These are phyloP conservation scores for Barnardius zonarius DNA, from an alignment of 2,113 vertebrate genomes.

Conservation along the genomic window DNA sequence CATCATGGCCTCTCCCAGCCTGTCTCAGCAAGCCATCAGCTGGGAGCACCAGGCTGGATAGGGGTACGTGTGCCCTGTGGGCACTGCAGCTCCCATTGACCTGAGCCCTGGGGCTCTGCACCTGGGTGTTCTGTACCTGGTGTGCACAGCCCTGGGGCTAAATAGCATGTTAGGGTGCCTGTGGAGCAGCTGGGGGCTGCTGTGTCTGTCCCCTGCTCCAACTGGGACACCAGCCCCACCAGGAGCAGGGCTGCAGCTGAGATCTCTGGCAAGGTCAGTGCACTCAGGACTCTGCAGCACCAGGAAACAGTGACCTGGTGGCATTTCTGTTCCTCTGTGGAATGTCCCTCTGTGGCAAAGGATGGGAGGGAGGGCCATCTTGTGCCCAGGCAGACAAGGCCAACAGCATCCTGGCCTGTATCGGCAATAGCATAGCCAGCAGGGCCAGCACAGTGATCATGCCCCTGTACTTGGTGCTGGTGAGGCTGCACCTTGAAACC, in stretches of 20 bases:
- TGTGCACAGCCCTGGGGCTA: fast-evolving
- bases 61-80: not conserved
- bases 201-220: not conserved
- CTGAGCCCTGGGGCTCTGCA: not conserved
- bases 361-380: not conserved
- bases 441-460: not conserved
- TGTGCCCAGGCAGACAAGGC: not conserved
- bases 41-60: fast-evolving
- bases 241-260: fast-evolving
- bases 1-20: fast-evolving
- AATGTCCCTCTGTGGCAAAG: not conserved
- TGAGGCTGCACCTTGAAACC: not conserved
- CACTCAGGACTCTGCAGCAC: not conserved
- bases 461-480: not conserved
- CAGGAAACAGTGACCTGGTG: fast-evolving
- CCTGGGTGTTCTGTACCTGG: fast-evolving
- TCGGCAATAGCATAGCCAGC: not conserved
- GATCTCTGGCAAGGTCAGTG: fast-evolving
- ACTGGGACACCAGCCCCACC: fast-evolving
- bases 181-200: not conserved
- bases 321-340: too few relatives aligned
- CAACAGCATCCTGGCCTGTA: not conserved
- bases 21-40: not conserved
- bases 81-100: not conserved
- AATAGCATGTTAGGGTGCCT: fast-evolving